Evolutionary conservation across 2,797 vertebrate species (phyloP), one percentile per base, ranked within the genome.

Genomic region (Poeciliopsis infans): DNA sequence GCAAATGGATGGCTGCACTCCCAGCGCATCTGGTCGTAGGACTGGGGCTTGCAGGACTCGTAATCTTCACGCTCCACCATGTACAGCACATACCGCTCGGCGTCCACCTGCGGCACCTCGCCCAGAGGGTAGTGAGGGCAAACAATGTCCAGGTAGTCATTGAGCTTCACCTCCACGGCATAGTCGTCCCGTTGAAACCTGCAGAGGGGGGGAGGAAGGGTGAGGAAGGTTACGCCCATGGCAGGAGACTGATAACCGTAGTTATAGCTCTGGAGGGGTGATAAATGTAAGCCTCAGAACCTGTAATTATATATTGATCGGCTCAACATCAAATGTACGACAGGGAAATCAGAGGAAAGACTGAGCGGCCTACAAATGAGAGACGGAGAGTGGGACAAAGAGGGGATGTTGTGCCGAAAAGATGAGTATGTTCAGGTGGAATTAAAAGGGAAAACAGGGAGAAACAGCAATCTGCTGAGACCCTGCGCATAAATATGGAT

Each of bases 131-230:
- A 99, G 76, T 99, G 97, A 0, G 98, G 98, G 87, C 98, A 99
- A 89, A 98, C 95, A 28, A 99, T 98, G 89, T 99, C 98, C 93
- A 99, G 93, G 90, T 99, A 98, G 90, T 99, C 98, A 0, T 98
- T 98, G 59, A 98, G 94, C 15, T 36, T 95, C 69, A 99, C 97
- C 39, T 97, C 94, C 20, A 98, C 96, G 0, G 94, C 86, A 74
- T 97, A 98, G 83, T 95, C 89, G 0, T 96, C 92, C 85, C 71
- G 78, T 18, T 89, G 85, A 75, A 99, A 98, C 90, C 98, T 99
- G 87, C 10, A 31, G n/a, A 13, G 10, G 6, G 57, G 25, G 25
- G 55, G 45, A 36, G 72, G 45, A 57, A 5, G 81, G 76, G 82
- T 46, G 70, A 69, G 64, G 74, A 77, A 6, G 59, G 83, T 92